Conservation (phyloP, 2,888 invertebrate species). For the Hymenopus coronatus region DNA sequence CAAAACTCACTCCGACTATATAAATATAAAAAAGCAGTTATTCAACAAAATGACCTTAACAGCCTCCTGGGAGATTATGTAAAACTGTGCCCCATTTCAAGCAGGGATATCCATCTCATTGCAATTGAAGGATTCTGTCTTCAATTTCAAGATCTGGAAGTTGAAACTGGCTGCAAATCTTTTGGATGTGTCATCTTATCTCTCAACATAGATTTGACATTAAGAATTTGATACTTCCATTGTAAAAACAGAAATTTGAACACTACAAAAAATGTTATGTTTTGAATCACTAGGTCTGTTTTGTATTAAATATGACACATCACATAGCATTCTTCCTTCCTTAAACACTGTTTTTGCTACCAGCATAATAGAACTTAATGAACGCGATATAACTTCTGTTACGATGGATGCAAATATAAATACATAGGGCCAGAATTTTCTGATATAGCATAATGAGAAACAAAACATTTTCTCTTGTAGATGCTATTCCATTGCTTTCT, state of each 20-base stretch:
- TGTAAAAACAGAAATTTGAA: background rate
- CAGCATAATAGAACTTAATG: background rate
- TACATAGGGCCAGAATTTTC: background rate
- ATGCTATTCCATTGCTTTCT: slow-evolving; percentile 54
- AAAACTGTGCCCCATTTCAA: too few species aligned
- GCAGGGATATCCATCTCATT: too few species aligned
- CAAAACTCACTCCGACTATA: too few species aligned
- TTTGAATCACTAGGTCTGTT: background rate
- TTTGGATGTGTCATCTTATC: too few species aligned
- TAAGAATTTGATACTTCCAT: background rate
- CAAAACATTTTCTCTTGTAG: background rate
- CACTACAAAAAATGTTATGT: background rate
- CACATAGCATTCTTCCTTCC: background rate
- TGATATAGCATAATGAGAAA: background rate
- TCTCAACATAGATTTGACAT: too few species aligned
- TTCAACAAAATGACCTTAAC: too few species aligned
- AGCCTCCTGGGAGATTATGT: too few species aligned
- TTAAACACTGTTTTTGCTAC: background rate
- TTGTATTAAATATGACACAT: background rate
- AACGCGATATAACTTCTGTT: background rate
- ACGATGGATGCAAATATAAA: background rate
- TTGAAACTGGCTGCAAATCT: too few species aligned
- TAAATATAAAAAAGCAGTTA: too few species aligned
- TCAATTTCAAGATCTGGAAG: too few species aligned
- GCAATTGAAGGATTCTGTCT: too few species aligned